Evolutionary conservation across 1,140 invertebrate genomes (phyloP).

Genomic region (Temnothorax longispinosus): DNA sequence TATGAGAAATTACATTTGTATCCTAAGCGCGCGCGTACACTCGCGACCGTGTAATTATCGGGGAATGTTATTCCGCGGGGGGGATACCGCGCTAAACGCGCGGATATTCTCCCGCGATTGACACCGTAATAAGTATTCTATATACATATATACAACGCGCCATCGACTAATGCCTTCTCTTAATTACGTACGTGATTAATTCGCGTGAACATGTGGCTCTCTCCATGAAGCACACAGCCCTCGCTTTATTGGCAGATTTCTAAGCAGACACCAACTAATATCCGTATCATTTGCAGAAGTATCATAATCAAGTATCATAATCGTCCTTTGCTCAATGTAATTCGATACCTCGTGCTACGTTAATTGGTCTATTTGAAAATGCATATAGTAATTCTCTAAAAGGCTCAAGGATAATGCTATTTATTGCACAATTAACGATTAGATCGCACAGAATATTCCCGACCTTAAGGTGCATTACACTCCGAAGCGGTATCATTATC

Average conservation of each 20-base stretch:
- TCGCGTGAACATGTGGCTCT: not conserved
- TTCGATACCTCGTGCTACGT: not conserved
- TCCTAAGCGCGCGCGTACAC: too few relatives aligned
- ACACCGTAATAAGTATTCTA: conserved; percentile 17
- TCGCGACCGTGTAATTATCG: conserved; percentile 22
- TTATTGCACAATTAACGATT: conserved; percentile 19
- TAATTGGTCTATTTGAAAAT: conserved; percentile 10
- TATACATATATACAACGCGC: not conserved
- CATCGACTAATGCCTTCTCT: conserved; percentile 13
- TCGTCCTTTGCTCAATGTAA: not conserved
- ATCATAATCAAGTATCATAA: not conserved
- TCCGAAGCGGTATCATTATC: conserved; percentile 17
- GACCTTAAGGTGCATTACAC: not conserved
- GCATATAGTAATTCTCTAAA: not conserved
- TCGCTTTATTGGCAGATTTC: not conserved
- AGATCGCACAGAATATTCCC: not conserved
- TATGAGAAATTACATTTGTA: conserved; percentile 48
- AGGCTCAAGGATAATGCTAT: not conserved
- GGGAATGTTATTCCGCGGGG: not conserved
- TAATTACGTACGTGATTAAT: conserved; percentile 38
- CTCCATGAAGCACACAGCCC: not conserved
- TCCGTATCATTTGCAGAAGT: not conserved
- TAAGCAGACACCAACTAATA: not conserved
- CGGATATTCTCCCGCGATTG: not conserved
- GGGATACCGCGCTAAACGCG: conserved; percentile 12